Conservation (phyloP, 2,888 invertebrate genomes). For the Panorpa germanica region DNA sequence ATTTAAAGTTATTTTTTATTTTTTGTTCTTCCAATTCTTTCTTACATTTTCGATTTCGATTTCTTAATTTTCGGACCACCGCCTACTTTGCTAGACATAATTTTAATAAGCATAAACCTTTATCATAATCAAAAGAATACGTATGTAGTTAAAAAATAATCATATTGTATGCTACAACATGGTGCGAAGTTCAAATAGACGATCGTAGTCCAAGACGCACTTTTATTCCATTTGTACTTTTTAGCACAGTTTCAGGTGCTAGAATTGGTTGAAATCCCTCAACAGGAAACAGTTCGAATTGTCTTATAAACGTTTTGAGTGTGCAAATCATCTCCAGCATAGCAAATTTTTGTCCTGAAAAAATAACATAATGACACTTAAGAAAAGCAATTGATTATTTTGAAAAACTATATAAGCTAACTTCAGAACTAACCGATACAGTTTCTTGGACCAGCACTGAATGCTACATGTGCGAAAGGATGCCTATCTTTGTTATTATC, state of each 20-base stretch:
- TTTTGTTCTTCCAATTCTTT: too few relatives aligned
- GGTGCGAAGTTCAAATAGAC: too few relatives aligned
- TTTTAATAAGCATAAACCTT: too few relatives aligned
- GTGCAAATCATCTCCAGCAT: constrained; percentile 22
- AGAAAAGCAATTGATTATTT: background rate
- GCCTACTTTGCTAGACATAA: too few relatives aligned
- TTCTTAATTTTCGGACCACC: too few relatives aligned
- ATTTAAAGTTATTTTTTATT: too few relatives aligned
- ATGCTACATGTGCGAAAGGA: constrained; percentile 21
- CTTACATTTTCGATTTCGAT: too few relatives aligned
- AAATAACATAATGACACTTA: background rate
- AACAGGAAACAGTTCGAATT: constrained; percentile 20
- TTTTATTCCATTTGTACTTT: constrained; percentile 12
- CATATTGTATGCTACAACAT: too few relatives aligned
- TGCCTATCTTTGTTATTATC: constrained; percentile 17
- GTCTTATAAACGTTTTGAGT: constrained; percentile 18
- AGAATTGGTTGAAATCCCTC: constrained; percentile 17
- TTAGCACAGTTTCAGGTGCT: constrained; percentile 12
- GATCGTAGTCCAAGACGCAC: constrained; percentile 15
- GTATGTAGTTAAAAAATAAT: too few relatives aligned
- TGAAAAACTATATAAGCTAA: constrained; percentile 1
- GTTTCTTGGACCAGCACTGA: constrained; percentile 22
- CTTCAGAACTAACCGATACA: constrained; percentile 19
- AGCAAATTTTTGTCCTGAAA: constrained; percentile 23
- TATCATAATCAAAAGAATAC: too few relatives aligned